Evolutionary conservation across 1,140 invertebrate genomes (phyloP).

Genomic region (Spodoptera litura): DNA sequence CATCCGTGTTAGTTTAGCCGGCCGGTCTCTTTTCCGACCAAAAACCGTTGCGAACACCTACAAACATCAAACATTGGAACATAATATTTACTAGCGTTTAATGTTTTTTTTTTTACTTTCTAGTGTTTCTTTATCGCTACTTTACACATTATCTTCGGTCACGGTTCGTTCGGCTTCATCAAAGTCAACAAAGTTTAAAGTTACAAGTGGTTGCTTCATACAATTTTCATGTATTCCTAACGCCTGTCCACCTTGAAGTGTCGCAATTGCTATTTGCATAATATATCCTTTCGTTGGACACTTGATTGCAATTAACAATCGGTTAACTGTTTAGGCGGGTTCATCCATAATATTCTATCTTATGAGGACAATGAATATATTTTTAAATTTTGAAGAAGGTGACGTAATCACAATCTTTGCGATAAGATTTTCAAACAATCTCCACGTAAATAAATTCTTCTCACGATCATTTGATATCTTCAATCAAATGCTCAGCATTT

Average conservation of each 20-base stretch:
- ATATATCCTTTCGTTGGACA: constrained; percentile 46
- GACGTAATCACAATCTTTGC: neutral
- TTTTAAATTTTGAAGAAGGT: neutral
- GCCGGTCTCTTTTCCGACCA: constrained; percentile 36
- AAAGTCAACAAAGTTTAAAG: constrained; percentile 51
- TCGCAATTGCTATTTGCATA: constrained; percentile 30
- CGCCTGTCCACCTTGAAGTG: constrained; percentile 48
- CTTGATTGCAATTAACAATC: constrained; percentile 17
- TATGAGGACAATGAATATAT: neutral
- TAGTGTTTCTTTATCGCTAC: constrained; percentile 59
- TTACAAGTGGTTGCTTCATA: constrained; percentile 41
- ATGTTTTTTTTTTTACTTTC: constrained; percentile 47
- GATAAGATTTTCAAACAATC: constrained; percentile 22
- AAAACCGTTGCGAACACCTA: constrained; percentile 41
- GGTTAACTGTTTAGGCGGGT: neutral
- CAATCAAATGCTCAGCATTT: constrained; percentile 8
- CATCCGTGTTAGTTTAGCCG: constrained; percentile 14
- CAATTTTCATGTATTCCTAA: constrained; percentile 46
- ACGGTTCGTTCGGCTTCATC: constrained; percentile 66
- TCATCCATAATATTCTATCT: neutral
- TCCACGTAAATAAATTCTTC: constrained; percentile 1
- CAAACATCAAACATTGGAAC: constrained; percentile 40
- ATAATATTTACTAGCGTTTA: neutral
- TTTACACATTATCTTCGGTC: constrained; percentile 64
- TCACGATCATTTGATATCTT: constrained; percentile 24